These are phyloP conservation scores for Myotis davidii DNA, from an alignment of 2,113 vertebrate genomes.

Conservation along the genomic window DNA sequence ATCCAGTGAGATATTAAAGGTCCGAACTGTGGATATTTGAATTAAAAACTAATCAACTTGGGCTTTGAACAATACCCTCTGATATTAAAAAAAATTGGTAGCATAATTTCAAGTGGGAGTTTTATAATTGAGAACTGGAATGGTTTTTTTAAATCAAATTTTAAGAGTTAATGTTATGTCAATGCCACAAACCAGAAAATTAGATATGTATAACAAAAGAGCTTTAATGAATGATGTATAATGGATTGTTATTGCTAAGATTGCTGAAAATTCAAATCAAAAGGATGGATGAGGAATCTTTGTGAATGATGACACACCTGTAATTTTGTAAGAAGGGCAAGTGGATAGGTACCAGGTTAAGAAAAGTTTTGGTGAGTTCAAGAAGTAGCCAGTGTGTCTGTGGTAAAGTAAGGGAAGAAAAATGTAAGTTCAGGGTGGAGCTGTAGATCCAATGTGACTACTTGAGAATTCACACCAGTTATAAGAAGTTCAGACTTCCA, in stretches of 20 bases:
- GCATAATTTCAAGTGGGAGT: slow-evolving; percentile 42
- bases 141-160: slow-evolving; percentile 41
- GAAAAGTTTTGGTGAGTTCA: neutral
- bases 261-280: slow-evolving; percentile 56
- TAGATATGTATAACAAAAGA: slow-evolving; percentile 29
- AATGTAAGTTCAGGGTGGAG: neutral
- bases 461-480: neutral
- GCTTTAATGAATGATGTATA: neutral
- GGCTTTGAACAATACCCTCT: slow-evolving; percentile 5
- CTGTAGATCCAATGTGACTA: neutral
- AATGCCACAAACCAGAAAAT: neutral
- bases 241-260: slow-evolving; percentile 26
- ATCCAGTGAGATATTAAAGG: slow-evolving; percentile 47
- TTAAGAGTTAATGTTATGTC: slow-evolving; percentile 57
- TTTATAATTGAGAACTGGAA: slow-evolving; percentile 37
- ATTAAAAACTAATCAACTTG: slow-evolving; percentile 54
- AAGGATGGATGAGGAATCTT: slow-evolving; percentile 45
- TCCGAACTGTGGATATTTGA: slow-evolving; percentile 49
- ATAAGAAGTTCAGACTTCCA: neutral
- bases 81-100: slow-evolving; percentile 19
- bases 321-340: neutral
- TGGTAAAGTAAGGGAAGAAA: neutral
- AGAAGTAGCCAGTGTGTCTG: neutral
- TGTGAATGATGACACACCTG: neutral
- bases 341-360: too few relatives aligned